These are phyloP conservation scores for Anarsia innoxiella DNA, from an alignment of 2,888 invertebrate species.

Conservation along the genomic window DNA sequence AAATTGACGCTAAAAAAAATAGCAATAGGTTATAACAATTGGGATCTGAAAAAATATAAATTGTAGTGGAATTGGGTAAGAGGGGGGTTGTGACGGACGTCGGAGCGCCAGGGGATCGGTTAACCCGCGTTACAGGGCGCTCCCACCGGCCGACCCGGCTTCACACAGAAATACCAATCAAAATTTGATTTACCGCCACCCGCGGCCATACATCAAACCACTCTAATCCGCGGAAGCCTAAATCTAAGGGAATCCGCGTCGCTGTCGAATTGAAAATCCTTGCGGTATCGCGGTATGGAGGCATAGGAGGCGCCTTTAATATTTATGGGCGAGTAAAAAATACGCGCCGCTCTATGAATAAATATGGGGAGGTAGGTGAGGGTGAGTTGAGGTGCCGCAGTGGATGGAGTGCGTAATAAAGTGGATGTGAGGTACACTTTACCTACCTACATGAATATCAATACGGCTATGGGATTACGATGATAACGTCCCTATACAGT, in stretches of 20 bases:
- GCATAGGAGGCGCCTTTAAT: constrained; percentile 57
- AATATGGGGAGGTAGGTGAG: constrained; percentile 34
- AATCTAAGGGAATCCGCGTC: constrained; percentile 62
- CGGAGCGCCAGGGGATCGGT: constrained; percentile 62
- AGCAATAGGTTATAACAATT: too few relatives aligned
- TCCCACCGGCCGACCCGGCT: constrained; percentile 52
- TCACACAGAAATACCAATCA: constrained; percentile 74
- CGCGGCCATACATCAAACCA: constrained; percentile 68
- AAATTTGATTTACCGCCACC: constrained; percentile 75
- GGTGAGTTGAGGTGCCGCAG: constrained; percentile 5
- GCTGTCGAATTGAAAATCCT: constrained; percentile 69
- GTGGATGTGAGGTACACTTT: too few relatives aligned
- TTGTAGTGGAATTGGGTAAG: constrained; percentile 50
- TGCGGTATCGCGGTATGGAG: too few relatives aligned
- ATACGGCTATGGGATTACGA: too few relatives aligned
- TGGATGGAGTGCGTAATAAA: constrained; percentile 9
- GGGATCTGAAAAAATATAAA: constrained; percentile 49
- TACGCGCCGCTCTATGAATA: constrained; percentile 55
- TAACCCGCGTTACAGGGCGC: constrained; percentile 62
- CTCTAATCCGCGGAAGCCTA: constrained; percentile 68
- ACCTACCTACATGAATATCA: too few relatives aligned
- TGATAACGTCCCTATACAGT: too few relatives aligned
- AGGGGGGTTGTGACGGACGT: too few relatives aligned
- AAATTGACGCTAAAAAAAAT: too few relatives aligned
- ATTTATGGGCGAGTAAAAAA: constrained; percentile 66